Evolutionary conservation across 1,140 invertebrate species (phyloP).

Genomic region (Eriocheir sinensis): DNA sequence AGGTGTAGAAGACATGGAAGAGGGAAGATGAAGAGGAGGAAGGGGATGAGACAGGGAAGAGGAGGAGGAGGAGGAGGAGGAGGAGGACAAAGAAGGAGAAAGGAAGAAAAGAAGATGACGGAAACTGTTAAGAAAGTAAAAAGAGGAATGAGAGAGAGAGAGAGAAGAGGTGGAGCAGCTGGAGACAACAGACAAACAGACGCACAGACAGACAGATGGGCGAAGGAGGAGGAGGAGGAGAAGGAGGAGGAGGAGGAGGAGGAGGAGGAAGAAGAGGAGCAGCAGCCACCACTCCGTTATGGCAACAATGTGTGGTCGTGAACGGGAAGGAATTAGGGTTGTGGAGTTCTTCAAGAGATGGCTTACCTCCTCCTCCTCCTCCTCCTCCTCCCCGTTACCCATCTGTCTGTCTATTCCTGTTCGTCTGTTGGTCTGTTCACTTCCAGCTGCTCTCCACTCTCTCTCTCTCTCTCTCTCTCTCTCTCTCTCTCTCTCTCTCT

Average conservation of each 20-base stretch:
- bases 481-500: neutral
- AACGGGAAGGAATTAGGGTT: neutral
- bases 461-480: neutral
- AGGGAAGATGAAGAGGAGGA: neutral
- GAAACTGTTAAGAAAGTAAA: too few species aligned
- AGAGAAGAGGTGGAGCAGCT: too few species aligned
- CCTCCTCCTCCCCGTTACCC: neutral
- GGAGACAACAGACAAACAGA: too few species aligned
- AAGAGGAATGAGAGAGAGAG: too few species aligned
- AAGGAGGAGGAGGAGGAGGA: neutral
- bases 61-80: neutral
- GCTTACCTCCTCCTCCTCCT: neutral
- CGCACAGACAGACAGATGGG: too few species aligned
- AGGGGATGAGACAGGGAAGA: neutral
- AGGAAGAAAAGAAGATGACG: too few species aligned
- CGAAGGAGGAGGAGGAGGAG: neutral
- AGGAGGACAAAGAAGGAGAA: neutral
- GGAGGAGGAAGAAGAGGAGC: neutral
- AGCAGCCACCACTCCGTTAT: conserved; percentile 8
- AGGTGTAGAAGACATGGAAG: too few species aligned
- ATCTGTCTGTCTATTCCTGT: neutral
- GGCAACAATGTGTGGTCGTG: neutral
- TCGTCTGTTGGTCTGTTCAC: neutral
- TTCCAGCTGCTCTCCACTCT: neutral
- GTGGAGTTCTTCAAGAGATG: neutral